Evolutionary conservation across 2,888 invertebrate genomes (phyloP).

Genomic region (Pteria penguin): DNA sequence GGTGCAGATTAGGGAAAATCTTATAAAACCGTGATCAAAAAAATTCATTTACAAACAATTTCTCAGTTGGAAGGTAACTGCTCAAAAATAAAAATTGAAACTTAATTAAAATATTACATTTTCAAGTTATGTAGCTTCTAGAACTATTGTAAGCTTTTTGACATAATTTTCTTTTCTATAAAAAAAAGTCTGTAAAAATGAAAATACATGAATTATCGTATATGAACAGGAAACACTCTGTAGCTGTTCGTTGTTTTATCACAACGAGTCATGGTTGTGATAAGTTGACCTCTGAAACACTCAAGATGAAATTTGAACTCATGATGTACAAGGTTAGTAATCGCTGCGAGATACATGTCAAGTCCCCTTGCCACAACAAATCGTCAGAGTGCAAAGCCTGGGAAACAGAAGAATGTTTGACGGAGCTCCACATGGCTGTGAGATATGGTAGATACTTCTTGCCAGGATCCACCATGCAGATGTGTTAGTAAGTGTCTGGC

Average conservation of each 20-base stretch:
- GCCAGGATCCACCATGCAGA: slow-evolving; percentile 10
- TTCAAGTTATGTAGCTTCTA: no score
- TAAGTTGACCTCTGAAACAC: not conserved
- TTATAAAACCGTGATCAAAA: no score
- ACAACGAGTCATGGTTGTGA: slow-evolving; percentile 23
- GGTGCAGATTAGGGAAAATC: no score
- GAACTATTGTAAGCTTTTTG: no score
- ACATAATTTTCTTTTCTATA: no score
- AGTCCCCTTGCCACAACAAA: slow-evolving; percentile 4
- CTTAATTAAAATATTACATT: no score
- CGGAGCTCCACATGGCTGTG: slow-evolving; percentile 10
- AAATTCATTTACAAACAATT: no score
- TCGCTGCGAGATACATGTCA: slow-evolving; percentile 17
- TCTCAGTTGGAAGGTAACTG: no score
- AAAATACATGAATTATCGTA: no score
- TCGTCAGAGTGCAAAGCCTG: slow-evolving; percentile 8
- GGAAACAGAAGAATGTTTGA: slow-evolving; percentile 24
- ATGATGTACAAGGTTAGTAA: slow-evolving; percentile 29
- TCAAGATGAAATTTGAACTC: not conserved
- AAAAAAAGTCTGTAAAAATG: no score
- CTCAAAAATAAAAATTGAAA: no score
- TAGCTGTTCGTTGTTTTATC: slow-evolving; percentile 28
- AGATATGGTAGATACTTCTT: slow-evolving; percentile 15
- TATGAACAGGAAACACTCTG: slow-evolving; percentile 24
- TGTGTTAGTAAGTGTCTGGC: slow-evolving; percentile 24